Evolutionary conservation across 1,140 invertebrate genomes (phyloP).

Genomic region (Triops cancriformis): DNA sequence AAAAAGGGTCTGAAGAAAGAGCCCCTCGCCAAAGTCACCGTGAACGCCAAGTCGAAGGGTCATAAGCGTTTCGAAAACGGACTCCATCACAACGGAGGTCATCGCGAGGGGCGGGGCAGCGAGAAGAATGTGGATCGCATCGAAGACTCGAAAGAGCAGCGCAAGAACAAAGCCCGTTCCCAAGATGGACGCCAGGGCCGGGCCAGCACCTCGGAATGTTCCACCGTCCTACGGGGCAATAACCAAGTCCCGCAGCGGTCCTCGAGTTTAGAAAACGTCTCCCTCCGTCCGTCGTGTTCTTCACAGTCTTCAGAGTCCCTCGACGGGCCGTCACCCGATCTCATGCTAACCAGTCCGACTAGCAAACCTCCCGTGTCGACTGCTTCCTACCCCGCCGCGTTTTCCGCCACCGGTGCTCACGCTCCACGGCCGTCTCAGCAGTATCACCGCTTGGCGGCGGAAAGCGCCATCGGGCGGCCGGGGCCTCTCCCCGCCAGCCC

Average conservation of each 20-base stretch:
- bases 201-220: neutral
- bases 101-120: neutral
- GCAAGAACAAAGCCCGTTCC: neutral
- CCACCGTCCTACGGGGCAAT: neutral
- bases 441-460: neutral
- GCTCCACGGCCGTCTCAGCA: neutral
- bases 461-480: neutral
- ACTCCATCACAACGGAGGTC: neutral
- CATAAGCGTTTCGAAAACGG: slow-evolving; percentile 8
- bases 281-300: neutral
- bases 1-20: neutral
- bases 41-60: neutral
- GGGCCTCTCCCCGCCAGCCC: neutral
- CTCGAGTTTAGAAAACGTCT: neutral
- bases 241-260: neutral
- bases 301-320: neutral
- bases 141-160: neutral
- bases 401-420: too few species aligned
- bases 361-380: neutral
- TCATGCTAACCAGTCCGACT: neutral
- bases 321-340: neutral
- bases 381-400: neutral
- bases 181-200: neutral
- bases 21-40: slow-evolving; percentile 17
- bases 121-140: neutral